These are phyloP conservation scores for Reticulitermes speratus DNA, from an alignment of 1,140 invertebrate genomes.

Conservation along the genomic window DNA sequence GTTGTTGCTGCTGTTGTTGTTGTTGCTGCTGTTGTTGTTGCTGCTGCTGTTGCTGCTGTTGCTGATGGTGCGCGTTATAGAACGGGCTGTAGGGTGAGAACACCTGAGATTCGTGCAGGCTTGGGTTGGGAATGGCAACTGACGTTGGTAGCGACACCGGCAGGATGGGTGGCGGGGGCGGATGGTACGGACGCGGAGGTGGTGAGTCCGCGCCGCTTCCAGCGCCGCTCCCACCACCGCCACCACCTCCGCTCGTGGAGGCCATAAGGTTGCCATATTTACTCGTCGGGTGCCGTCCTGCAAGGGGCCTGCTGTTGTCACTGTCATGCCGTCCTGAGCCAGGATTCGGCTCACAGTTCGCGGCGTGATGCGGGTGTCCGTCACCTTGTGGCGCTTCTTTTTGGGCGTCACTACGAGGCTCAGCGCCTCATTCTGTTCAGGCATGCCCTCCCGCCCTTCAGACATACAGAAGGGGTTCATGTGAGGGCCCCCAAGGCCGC, in stretches of 20 bases:
- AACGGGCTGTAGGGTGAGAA: conserved; percentile 88
- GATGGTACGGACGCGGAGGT: conserved; percentile 67
- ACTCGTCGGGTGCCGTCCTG: conserved; percentile 28
- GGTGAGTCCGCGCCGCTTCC: conserved; percentile 32
- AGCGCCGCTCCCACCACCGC: conserved; percentile 11
- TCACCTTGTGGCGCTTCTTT: conserved; percentile 96
- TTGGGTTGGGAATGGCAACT: conserved; percentile 94
- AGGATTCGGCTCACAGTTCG: conserved; percentile 83
- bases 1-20: conserved; percentile 37
- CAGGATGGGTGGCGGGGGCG: conserved; percentile 72
- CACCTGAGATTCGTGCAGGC: conserved; percentile 91
- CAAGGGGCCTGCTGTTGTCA: conserved; percentile 39
- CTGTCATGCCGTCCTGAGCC: conserved; percentile 73
- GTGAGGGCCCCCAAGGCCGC: conserved; percentile 47
- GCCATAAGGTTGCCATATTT: conserved; percentile 45
- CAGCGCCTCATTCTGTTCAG: conserved; percentile 91
- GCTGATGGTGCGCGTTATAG: conserved; percentile 61
- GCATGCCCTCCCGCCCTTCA: conserved; percentile 57
- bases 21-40: conserved; percentile 49
- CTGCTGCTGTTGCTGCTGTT: conserved; percentile 41
- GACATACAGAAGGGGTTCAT: conserved; percentile 66
- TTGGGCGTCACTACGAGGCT: conserved; percentile 91
- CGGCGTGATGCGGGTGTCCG: conserved; percentile 92
- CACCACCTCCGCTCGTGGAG: conserved; percentile 32
- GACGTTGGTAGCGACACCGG: conserved; percentile 86